Evolutionary conservation across 2,888 invertebrate genomes (phyloP), one percentile per base, ranked within the genome.

Genomic region (Esperia sulphurella): DNA sequence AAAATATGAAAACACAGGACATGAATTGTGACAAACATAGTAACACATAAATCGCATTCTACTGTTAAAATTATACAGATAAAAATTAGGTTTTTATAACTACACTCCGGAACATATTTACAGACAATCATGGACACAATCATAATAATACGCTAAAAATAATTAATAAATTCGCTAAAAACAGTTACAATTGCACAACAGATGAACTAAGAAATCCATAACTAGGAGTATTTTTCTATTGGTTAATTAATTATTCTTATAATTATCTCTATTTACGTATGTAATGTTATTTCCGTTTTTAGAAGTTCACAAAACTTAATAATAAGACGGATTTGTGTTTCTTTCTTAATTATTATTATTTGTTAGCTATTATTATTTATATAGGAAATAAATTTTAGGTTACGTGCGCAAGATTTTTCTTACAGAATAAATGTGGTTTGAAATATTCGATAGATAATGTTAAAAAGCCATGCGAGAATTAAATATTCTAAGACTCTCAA

Each of bases 251-350:
- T 76, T 71, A 67, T 62, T 53, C 29, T 87, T 87, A 87, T 55
- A 74, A 68, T 82, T 86, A 61, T 70, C 65, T 75, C 84, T 85
- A 87, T 83, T 88, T 88, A 88, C 88, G 88, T 89, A 87, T 86
- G 72, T 76, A 12, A 73, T 71, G 79, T 84, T 81, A 81, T 70
- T 73, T 63, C 65, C 78, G 35, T 71, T 79, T 68, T 77, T 72
- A 75, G 77, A 79, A 83, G 80, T 76, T 73, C 76, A 83, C 69
- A 74, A 75, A 83, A 81, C 83, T 79, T 72, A 82, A 73, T 71
- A 63, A 57, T 58, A 77, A 83, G 85, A 87, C 83, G 85, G 85
- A 86, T 81, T 77, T 75, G 71, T 63, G 71, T 83, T 82, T 68
- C 69, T 33, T 63, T 21, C 21, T 21, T 21, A 2, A 21, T 21